Conservation (phyloP, 2,113 vertebrate genomes). For the Dasyprocta punctata region DNA sequence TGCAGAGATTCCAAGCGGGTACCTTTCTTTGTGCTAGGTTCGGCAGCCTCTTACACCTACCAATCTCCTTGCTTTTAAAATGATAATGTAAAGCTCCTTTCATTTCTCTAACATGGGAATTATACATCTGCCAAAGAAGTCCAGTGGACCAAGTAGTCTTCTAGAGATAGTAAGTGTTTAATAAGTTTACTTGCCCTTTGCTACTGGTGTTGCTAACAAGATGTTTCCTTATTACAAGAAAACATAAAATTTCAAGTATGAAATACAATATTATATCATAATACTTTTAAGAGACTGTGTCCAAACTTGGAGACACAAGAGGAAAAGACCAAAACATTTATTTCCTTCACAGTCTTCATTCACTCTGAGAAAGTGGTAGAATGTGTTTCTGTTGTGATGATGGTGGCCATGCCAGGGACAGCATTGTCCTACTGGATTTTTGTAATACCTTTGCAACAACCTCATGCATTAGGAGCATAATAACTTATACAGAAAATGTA, state of each 20-base stretch:
- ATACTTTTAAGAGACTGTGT: background rate
- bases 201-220: background rate
- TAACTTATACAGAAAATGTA: background rate
- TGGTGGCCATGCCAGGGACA: background rate
- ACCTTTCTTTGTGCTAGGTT: background rate
- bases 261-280: background rate
- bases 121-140: background rate
- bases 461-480: background rate
- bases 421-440: background rate
- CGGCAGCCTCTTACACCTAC: background rate
- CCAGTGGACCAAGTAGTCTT: background rate
- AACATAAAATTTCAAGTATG: background rate
- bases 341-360: background rate
- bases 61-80: conserved; percentile 7
- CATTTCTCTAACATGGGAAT: background rate
- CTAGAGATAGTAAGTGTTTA: background rate
- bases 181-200: background rate
- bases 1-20: background rate
- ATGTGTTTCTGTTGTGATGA: background rate
- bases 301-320: background rate
- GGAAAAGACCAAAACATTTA: background rate
- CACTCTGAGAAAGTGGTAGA: background rate
- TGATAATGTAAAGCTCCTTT: background rate
- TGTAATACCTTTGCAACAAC: background rate
- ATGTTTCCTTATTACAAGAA: conserved; percentile 19